A percentile compares a stretch with the other conserved stretches of the same genome.
Evolutionary conservation across 2,113 vertebrate genomes (phyloP).

Genomic region (Garra rufa): DNA sequence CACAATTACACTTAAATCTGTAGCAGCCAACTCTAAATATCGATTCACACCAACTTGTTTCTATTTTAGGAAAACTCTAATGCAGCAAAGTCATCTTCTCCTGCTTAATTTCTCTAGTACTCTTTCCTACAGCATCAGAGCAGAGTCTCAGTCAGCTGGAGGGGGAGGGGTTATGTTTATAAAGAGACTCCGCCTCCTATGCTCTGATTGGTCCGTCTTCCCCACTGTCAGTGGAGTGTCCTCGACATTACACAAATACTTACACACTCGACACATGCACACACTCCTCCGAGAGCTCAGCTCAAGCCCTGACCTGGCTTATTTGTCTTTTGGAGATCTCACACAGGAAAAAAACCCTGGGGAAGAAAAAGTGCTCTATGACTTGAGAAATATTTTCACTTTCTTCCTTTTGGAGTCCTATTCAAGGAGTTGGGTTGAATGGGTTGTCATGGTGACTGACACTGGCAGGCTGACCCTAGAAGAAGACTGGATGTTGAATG

Average conservation of each 20-base stretch:
- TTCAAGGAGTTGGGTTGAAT: slow-evolving; percentile 73
- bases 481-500: slow-evolving; percentile 74
- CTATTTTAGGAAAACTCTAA: slow-evolving; percentile 14
- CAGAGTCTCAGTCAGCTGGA: slow-evolving; percentile 36
- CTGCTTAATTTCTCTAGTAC: slow-evolving; percentile 10
- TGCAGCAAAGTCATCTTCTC: slow-evolving; percentile 38
- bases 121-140: neutral
- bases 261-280: slow-evolving; percentile 37
- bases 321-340: slow-evolving; percentile 69
- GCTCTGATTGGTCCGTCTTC: slow-evolving; percentile 69
- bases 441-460: slow-evolving; percentile 93
- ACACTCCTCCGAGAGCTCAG: slow-evolving; percentile 62
- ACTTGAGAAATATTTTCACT: neutral
- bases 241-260: slow-evolving; percentile 67
- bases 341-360: slow-evolving; percentile 43
- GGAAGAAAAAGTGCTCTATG: slow-evolving; percentile 55
- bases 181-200: slow-evolving; percentile 63
- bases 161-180: slow-evolving; percentile 61
- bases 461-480: slow-evolving; percentile 82
- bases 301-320: slow-evolving; percentile 69
- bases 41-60: neutral
- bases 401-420: neutral
- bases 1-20: neutral
- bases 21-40: neutral
- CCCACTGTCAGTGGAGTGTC: slow-evolving; percentile 71